Conservation (phyloP, 2,797 vertebrate species). For the Falco rusticolus region DNA sequence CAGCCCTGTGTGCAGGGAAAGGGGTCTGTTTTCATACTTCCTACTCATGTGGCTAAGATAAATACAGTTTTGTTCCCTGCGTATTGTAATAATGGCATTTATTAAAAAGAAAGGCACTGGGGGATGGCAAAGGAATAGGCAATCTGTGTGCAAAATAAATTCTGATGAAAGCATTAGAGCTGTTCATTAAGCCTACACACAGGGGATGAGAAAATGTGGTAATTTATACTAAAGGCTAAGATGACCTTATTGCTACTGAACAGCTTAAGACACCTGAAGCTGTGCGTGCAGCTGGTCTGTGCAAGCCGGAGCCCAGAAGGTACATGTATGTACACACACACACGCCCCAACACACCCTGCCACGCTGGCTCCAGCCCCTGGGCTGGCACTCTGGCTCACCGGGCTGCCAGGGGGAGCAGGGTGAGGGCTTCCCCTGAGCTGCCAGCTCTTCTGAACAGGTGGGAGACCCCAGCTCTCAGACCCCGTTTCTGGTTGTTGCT, state of each 20-base stretch:
- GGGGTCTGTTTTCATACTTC: neutral
- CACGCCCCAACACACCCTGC: no score
- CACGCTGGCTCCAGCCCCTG: no score
- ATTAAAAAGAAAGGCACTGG: neutral
- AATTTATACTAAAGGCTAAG: constrained; percentile 8
- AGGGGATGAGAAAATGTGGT: neutral
- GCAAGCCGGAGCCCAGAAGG: neutral
- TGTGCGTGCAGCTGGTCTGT: neutral
- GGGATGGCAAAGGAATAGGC: neutral
- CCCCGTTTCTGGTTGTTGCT: neutral
- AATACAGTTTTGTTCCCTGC: neutral
- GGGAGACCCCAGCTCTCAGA: neutral
- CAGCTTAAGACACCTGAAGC: neutral
- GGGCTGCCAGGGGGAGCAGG: neutral
- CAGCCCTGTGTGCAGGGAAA: neutral
- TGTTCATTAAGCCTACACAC: neutral
- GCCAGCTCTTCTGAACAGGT: neutral
- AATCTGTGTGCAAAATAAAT: constrained; percentile 31
- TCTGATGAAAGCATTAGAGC: constrained; percentile 17
- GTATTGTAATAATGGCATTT: neutral
- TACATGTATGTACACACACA: no score
- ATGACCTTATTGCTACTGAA: neutral
- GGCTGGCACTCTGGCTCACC: accelerated
- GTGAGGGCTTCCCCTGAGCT: neutral
- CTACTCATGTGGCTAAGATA: neutral